Base-by-base conservation (phyloP, 2,797 vertebrate species). In the Hoplostethus mediterraneus region DNA sequence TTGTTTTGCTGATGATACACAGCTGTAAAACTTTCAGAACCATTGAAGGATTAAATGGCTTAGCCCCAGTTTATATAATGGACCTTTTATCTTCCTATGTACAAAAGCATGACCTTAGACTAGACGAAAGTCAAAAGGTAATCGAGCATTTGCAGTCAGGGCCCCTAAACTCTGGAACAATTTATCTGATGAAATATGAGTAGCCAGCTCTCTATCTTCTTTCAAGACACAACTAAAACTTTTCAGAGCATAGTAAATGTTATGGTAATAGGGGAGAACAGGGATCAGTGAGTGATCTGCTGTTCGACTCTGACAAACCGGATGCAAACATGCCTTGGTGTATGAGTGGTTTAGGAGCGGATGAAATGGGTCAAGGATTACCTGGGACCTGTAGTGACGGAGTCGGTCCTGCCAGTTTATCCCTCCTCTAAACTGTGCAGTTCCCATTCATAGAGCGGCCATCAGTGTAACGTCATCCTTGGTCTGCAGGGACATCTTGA, bases 401-500 rank as follows among this genome's bases (percentile, higher is more conserved):
- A 7, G 12, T 28, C 11, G 0, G 28, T 47, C 40, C 45, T 44
- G 36, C 31, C 45, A 16, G 8, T 2, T 30, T 53, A 28, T 25
- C 51, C 9, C 57, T 21, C 8, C 42, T 17, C 61, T 8, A 45
- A 36, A 14, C 47, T 10, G 9, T 54, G 11, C 21, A 28, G 25
- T 55, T 58, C 25, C 49, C 47, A 77, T 63, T 72, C 60, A 83
- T 51, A 28, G 6, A 31, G 0, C 17, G 60, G 8, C 48, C 44
- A 8, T 42, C 4, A 14, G 13, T 55, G 36, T 75, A 14, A 63
- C 71, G 17, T 64, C 38, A 53, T 58, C 45, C 25, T 40, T 14
- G 28, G 14, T 56, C 13, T 55, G 51, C 47, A 49, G 30, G 8
- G 44, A 62, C 53, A 59, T 9, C 33, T 1, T 63, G 49, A 81